Conservation (phyloP, 2,888 invertebrate genomes). For the Clivina fossor region DNA sequence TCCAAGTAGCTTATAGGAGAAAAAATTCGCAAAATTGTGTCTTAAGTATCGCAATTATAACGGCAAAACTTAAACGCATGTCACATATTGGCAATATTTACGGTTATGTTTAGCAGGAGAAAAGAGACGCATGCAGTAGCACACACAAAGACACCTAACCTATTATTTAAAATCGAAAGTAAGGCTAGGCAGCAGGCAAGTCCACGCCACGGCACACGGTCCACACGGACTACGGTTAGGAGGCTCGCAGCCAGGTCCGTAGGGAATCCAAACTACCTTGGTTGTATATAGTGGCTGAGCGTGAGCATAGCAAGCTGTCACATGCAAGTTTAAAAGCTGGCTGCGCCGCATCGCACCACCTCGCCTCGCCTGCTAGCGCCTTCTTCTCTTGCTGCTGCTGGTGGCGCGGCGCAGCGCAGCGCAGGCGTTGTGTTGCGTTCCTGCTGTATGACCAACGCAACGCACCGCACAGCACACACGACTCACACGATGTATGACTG, state of each 20-base stretch:
- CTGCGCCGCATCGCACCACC: background rate
- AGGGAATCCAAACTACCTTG: conserved; percentile 3
- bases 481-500: too few relatives aligned
- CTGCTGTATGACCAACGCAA: too few relatives aligned
- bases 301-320: background rate
- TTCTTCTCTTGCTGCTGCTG: background rate
- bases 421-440: too few relatives aligned
- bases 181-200: background rate
- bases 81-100: too few relatives aligned
- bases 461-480: too few relatives aligned
- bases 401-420: background rate
- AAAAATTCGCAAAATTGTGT: too few relatives aligned
- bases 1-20: too few relatives aligned
- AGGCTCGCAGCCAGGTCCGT: conserved; percentile 7
- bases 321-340: conserved; percentile 23
- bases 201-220: background rate
- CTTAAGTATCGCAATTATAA: too few relatives aligned
- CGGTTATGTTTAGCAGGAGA: conserved; percentile 7
- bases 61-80: too few relatives aligned
- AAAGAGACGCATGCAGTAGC: background rate
- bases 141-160: too few relatives aligned
- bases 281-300: conserved; percentile 20
- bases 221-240: background rate
- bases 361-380: too few relatives aligned
- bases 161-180: conserved; percentile 21